phyloP scores from a whole-genome alignment of 2,888 invertebrate genomes.

The Biston betularia region DNA sequence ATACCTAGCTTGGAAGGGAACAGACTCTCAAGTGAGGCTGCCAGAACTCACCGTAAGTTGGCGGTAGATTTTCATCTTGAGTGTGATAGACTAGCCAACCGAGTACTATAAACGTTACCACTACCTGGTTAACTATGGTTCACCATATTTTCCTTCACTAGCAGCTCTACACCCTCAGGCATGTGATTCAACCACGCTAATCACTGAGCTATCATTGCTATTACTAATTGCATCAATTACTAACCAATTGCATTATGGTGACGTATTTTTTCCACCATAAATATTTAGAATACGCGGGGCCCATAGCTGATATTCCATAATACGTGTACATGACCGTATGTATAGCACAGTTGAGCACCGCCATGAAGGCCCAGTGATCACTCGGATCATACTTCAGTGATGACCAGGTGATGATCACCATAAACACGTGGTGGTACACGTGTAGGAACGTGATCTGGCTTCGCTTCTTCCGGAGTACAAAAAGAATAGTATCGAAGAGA shows the following conservation, averaged over 20 bases:
- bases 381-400: conserved; percentile 90
- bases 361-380: conserved; percentile 90
- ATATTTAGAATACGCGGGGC: conserved; percentile 88
- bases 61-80: too few relatives aligned
- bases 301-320: conserved; percentile 89
- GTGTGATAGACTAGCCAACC: too few relatives aligned
- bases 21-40: too few relatives aligned
- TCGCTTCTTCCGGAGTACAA: conserved; percentile 91
- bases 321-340: conserved; percentile 92
- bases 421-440: conserved; percentile 92
- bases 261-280: conserved; percentile 95
- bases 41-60: too few relatives aligned
- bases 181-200: too few relatives aligned
- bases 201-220: too few relatives aligned
- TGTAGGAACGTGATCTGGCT: conserved; percentile 93
- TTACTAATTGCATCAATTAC: conserved; percentile 33
- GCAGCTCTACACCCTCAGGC: too few relatives aligned
- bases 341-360: conserved; percentile 88
- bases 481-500: conserved; percentile 91
- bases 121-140: too few relatives aligned
- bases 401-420: conserved; percentile 90
- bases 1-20: too few relatives aligned
- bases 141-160: too few relatives aligned
- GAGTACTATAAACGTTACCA: too few relatives aligned
- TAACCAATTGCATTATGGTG: conserved; percentile 90